phyloP scores from a whole-genome alignment of 2,888 invertebrate species.

The Platypus cylindrus region DNA sequence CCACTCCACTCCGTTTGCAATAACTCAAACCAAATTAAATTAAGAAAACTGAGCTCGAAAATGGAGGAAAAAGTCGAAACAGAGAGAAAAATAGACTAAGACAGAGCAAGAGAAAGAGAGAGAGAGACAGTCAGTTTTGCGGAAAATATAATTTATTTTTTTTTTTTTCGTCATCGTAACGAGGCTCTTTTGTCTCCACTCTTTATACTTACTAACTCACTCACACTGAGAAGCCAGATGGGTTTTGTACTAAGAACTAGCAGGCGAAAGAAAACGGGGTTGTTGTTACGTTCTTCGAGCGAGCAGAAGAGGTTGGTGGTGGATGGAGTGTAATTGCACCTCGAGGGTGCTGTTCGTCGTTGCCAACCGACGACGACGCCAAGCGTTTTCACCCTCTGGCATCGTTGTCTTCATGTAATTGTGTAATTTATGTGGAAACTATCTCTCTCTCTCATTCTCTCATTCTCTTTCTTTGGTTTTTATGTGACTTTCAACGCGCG shows the following conservation, averaged over 20 bases:
- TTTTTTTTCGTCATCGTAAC: slow-evolving; percentile 31
- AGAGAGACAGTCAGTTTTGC: slow-evolving; percentile 19
- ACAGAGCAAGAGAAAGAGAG: too few species aligned
- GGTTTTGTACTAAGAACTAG: too few species aligned
- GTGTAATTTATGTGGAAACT: slow-evolving; percentile 33
- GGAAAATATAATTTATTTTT: too few species aligned
- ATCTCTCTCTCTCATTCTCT: slow-evolving; percentile 17
- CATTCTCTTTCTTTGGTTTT: too few species aligned
- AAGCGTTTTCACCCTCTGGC: slow-evolving; percentile 13
- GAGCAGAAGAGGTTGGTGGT: slow-evolving; percentile 6
- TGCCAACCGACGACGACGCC: slow-evolving; percentile 11
- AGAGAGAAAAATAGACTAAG: too few species aligned
- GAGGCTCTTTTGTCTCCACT: slow-evolving; percentile 30
- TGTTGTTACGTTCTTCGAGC: too few species aligned
- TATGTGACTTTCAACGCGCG: too few species aligned
- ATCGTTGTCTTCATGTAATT: slow-evolving; percentile 28
- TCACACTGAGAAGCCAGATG: slow-evolving; percentile 29
- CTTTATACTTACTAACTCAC: too few species aligned
- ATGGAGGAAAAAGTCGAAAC: too few species aligned
- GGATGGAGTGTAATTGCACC: slow-evolving; percentile 29
- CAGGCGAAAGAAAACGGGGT: too few species aligned
- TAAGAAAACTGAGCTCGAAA: slow-evolving; percentile 26
- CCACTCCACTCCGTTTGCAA: slow-evolving; percentile 16
- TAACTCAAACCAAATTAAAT: slow-evolving; percentile 28
- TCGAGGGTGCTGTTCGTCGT: slow-evolving; percentile 27